A percentile compares a stretch with the other conserved stretches of the same genome.
phyloP scores from a whole-genome alignment of 2,113 vertebrate species.

The Oceanites oceanicus region DNA sequence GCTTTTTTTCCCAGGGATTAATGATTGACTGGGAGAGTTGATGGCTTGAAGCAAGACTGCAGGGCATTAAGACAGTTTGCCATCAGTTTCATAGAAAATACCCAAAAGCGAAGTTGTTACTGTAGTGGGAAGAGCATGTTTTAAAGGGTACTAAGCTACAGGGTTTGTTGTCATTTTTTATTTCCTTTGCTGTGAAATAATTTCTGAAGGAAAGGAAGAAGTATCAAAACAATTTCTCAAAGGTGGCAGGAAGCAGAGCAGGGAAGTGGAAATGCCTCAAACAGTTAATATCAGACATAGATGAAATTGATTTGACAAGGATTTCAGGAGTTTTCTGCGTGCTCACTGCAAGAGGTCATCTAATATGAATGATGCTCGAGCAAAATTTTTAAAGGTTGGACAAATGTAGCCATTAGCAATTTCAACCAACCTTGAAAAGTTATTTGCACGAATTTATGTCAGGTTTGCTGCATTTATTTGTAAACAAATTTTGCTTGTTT shows the following conservation, averaged over 20 bases:
- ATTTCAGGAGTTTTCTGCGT: background rate
- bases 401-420: background rate
- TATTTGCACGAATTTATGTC: background rate
- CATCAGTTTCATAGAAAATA: background rate
- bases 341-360: background rate
- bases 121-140: background rate
- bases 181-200: background rate
- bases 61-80: background rate
- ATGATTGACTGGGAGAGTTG: background rate
- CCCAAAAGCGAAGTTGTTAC: background rate
- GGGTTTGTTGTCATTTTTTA: background rate
- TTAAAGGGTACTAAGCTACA: background rate
- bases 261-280: background rate
- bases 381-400: background rate
- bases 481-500: background rate
- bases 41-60: slow-evolving; percentile 46
- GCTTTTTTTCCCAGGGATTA: background rate
- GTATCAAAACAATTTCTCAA: background rate
- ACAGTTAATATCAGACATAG: background rate
- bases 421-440: background rate
- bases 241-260: background rate
- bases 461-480: background rate
- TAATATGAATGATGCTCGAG: background rate
- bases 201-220: background rate
- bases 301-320: background rate